Evolutionary conservation across 92 coral and sea anemone species (phyloP).

Genomic region (Parazoanthus swiftii): DNA sequence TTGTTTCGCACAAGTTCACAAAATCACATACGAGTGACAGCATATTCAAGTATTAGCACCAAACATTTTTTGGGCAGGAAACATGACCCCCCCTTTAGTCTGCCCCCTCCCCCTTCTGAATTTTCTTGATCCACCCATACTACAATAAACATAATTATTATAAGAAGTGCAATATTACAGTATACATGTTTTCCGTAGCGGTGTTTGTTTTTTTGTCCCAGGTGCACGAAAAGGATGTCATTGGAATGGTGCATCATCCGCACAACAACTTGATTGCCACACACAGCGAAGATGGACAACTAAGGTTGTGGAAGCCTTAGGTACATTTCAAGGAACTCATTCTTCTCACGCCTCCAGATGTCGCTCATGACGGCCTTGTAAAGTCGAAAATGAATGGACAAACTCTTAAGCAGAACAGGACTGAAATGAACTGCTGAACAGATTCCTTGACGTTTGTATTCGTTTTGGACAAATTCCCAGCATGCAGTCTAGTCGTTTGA

Average conservation of each 20-base stretch:
- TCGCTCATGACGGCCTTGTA: no score
- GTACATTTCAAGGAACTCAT: background rate
- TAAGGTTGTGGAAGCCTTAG: constrained; percentile 95
- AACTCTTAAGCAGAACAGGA: background rate
- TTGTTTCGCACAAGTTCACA: no score
- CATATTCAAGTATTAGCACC: no score
- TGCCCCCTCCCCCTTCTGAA: background rate
- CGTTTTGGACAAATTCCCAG: background rate
- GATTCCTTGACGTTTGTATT: background rate
- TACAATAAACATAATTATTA: no score
- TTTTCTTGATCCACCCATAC: background rate
- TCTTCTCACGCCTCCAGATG: background rate
- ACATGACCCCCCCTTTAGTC: no score
- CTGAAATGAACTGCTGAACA: background rate
- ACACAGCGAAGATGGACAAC: constrained; percentile 97
- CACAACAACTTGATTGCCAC: constrained; percentile 93
- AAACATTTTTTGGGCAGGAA: no score
- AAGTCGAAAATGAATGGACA: no score
- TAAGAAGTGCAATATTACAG: no score
- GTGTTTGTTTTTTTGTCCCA: constrained; percentile 13
- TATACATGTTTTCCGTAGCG: background rate
- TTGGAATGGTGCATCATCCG: constrained; percentile 96
- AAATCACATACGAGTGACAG: no score
- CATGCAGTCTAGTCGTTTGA: background rate
- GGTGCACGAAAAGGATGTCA: constrained; percentile 99